Evolutionary conservation across 2,113 vertebrate species (phyloP).

Genomic region (Leptodactylus fuscus): DNA sequence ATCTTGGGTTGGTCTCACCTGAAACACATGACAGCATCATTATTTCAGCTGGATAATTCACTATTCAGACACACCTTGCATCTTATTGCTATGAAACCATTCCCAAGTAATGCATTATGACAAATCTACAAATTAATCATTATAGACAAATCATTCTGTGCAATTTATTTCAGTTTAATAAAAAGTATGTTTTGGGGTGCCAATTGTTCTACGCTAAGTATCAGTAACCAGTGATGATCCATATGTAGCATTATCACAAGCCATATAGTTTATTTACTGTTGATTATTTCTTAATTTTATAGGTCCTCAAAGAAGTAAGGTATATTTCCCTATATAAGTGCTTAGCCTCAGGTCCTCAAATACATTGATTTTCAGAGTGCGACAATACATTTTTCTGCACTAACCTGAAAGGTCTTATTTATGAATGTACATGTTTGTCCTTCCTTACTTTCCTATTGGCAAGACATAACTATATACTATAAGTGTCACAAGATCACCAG

Average conservation of each 20-base stretch:
- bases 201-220: neutral
- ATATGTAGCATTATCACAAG: neutral
- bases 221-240: neutral
- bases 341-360: neutral
- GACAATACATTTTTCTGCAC: neutral
- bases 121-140: slow-evolving; percentile 31
- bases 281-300: neutral
- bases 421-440: no score
- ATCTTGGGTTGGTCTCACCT: slow-evolving; percentile 74
- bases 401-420: no score
- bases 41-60: slow-evolving; percentile 76
- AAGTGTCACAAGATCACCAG: no score
- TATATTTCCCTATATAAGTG: neutral
- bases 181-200: neutral
- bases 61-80: slow-evolving; percentile 79
- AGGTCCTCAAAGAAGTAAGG: neutral
- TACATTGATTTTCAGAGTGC: neutral
- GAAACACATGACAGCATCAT: slow-evolving; percentile 79
- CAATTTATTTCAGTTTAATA: neutral
- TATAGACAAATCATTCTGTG: neutral
- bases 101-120: slow-evolving; percentile 32
- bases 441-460: no score
- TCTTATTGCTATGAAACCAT: slow-evolving; percentile 80
- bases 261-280: neutral
- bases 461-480: no score